Percentiles rank a stretch among this genome's conserved stretches.
Evolutionary conservation across 2,888 invertebrate species (phyloP).

Genomic region (Tachina grossa): DNA sequence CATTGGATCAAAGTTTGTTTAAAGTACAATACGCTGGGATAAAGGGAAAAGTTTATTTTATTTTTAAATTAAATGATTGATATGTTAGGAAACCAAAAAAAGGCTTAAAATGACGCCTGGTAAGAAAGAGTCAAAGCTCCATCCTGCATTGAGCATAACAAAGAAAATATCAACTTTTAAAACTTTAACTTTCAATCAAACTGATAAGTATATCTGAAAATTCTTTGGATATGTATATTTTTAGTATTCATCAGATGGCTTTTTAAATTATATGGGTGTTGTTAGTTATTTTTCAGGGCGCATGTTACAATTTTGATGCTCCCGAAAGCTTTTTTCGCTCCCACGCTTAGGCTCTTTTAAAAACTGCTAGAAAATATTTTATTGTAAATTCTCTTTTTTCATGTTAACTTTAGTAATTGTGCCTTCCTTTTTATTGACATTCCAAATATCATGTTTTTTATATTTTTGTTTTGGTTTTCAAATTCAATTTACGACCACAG

Average conservation of each 20-base stretch:
- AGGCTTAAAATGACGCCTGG: not conserved
- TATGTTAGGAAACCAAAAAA: conserved; percentile 6
- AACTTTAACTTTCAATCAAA: conserved; percentile 50
- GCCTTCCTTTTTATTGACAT: conserved; percentile 42
- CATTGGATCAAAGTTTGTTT: conserved; percentile 4
- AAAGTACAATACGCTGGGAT: not conserved
- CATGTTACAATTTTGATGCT: conserved; percentile 47
- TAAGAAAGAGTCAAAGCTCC: too few species aligned
- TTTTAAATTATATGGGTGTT: conserved; percentile 64
- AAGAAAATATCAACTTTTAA: conserved; percentile 7
- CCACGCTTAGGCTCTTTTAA: not conserved
- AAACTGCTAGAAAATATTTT: conserved; percentile 52
- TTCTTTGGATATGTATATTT: not conserved
- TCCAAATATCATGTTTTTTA: conserved; percentile 21
- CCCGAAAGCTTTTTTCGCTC: conserved; percentile 3
- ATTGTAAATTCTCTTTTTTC: conserved; percentile 23
- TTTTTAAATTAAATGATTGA: conserved; percentile 46
- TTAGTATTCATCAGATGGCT: conserved; percentile 2
- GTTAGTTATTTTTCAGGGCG: conserved; percentile 55
- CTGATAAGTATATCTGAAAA: not conserved
- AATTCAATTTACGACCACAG: conserved; percentile 34
- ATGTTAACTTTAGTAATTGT: not conserved
- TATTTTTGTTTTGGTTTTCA: conserved; percentile 16
- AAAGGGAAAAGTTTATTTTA: conserved; percentile 18
- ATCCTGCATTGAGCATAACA: not conserved